phyloP scores from a whole-genome alignment of 2,797 vertebrate species.

The Poecile montanus region DNA sequence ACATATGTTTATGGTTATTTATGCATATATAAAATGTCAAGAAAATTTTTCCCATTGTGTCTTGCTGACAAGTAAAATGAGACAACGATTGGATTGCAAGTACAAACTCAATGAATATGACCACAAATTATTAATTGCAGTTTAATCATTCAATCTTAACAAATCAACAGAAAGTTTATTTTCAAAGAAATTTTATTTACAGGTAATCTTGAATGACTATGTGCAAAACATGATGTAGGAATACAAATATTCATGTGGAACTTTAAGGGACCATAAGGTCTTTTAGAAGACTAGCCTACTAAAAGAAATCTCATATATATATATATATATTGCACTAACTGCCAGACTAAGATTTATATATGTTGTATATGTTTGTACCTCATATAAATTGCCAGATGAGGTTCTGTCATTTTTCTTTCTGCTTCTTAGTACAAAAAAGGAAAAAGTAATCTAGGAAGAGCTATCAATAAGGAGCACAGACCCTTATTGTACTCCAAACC shows the following conservation, averaged over 20 bases:
- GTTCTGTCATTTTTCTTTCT: conserved; percentile 2
- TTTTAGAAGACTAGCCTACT: background rate
- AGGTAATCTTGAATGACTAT: background rate
- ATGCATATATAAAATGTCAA: background rate
- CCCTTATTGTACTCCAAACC: background rate
- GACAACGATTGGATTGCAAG: background rate
- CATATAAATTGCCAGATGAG: background rate
- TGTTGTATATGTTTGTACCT: background rate
- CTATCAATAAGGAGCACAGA: background rate
- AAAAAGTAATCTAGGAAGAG: background rate
- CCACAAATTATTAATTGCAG: background rate
- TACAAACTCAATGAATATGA: background rate
- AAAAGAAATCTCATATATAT: background rate
- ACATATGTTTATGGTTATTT: background rate
- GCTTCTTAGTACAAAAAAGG: background rate
- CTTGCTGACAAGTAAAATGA: background rate
- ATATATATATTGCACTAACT: background rate
- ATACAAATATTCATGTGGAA: background rate
- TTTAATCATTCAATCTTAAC: background rate
- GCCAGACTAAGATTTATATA: background rate
- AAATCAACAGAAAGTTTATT: background rate
- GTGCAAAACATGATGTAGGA: background rate
- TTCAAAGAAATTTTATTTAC: background rate
- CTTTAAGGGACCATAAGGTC: background rate
- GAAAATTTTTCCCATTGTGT: background rate